A percentile compares a stretch with the other conserved stretches of the same genome.
Conservation (phyloP, 2,888 invertebrate species). For the Cylloceria caligata region DNA sequence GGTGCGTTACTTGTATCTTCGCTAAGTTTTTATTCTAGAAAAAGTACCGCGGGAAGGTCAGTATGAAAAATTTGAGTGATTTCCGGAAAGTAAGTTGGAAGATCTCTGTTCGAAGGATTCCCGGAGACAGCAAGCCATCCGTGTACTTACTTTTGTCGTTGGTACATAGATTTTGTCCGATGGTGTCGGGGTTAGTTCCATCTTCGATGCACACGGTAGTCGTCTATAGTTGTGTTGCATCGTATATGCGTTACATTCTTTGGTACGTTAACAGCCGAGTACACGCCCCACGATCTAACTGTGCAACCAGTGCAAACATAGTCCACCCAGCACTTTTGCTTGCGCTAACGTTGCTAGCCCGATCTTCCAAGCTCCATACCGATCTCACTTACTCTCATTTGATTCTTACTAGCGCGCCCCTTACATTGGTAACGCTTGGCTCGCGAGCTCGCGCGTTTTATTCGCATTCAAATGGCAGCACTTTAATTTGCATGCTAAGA, state of each 20-base stretch:
- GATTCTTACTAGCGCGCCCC: conserved; percentile 27
- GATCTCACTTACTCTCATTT: conserved; percentile 37
- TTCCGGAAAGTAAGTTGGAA: conserved; percentile 31
- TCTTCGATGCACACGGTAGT: not conserved
- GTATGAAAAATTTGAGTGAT: conserved; percentile 39
- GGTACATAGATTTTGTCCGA: not conserved
- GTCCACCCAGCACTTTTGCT: conserved; percentile 72
- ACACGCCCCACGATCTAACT: conserved; percentile 23
- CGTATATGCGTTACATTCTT: not conserved
- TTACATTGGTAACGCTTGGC: conserved; percentile 59
- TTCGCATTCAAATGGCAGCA: conserved; percentile 84
- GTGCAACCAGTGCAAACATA: conserved; percentile 6
- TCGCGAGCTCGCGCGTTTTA: conserved; percentile 79
- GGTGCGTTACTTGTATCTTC: not conserved
- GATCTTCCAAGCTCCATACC: conserved; percentile 79
- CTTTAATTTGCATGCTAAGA: conserved; percentile 85
- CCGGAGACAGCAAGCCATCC: conserved; percentile 21
- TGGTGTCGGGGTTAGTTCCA: not conserved
- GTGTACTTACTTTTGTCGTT: conserved; percentile 4
- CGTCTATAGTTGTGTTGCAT: not conserved
- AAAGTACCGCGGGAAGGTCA: conserved; percentile 1
- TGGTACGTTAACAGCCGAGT: not conserved
- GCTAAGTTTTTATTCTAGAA: not conserved
- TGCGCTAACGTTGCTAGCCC: conserved; percentile 62
- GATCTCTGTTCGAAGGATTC: not conserved